Conservation (phyloP, 2,888 invertebrate species). For the Tinea pellionella region DNA sequence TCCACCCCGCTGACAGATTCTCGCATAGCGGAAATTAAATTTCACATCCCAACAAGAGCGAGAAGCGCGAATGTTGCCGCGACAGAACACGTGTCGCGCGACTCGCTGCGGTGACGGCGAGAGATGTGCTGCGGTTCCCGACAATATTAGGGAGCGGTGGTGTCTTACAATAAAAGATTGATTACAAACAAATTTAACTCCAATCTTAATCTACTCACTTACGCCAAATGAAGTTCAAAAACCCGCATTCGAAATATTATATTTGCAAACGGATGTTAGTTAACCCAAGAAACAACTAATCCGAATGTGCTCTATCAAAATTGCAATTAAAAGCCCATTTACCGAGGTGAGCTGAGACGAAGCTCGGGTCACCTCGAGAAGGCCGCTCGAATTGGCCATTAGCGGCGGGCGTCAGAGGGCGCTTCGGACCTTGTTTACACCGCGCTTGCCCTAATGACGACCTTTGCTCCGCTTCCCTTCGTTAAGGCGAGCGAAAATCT, state of each 20-base stretch:
- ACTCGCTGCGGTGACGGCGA: conserved; percentile 25
- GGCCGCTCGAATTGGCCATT: conserved; percentile 69
- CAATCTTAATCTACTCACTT: not conserved
- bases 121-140: conserved; percentile 6
- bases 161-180: conserved; percentile 29
- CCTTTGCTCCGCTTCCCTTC: conserved; percentile 70
- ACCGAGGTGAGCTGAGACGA: conserved; percentile 50
- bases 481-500: conserved; percentile 70
- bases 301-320: conserved; percentile 57
- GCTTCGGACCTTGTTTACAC: conserved; percentile 69
- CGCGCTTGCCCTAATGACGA: conserved; percentile 71
- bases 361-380: conserved; percentile 63
- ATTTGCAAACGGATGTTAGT: not conserved
- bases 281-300: conserved; percentile 37
- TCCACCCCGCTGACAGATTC: conserved; percentile 49
- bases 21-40: conserved; percentile 67
- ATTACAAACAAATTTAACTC: conserved; percentile 26
- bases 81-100: conserved; percentile 44
- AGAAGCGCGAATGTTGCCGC: conserved; percentile 37
- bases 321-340: conserved; percentile 68
- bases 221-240: not conserved
- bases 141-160: conserved; percentile 18
- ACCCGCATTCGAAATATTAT: not conserved
- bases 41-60: conserved; percentile 68
- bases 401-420: conserved; percentile 41